phyloP scores from a whole-genome alignment of 2,797 vertebrate species.

The Acomys russatus region DNA sequence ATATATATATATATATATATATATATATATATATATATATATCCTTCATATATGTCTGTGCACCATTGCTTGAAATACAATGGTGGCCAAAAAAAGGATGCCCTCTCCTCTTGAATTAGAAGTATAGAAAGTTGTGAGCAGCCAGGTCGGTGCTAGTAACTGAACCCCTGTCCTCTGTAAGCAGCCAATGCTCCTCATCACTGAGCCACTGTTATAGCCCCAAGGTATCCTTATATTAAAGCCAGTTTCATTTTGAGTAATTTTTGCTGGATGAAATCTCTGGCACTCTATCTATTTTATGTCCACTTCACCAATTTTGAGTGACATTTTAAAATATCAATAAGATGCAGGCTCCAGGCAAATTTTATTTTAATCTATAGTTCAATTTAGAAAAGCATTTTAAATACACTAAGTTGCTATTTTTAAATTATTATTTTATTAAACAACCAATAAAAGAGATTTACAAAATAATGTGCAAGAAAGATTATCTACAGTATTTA shows the following conservation, averaged over 20 bases:
- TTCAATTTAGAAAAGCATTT: conserved; percentile 71
- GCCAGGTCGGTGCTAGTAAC: neutral
- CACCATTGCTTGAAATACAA: neutral
- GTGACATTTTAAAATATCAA: conserved; percentile 88
- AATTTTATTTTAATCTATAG: conserved; percentile 82
- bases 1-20: too few species aligned
- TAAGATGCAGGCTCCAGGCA: conserved; percentile 85
- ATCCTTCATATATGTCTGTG: neutral
- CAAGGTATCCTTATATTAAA: neutral
- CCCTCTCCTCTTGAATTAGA: neutral
- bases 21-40: neutral
- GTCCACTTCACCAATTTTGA: conserved; percentile 80
- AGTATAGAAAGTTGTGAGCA: neutral
- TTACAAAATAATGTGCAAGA: neutral
- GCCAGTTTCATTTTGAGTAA: conserved; percentile 64
- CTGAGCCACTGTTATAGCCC: neutral
- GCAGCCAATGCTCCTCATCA: neutral
- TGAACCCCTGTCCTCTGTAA: neutral
- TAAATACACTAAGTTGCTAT: conserved; percentile 72
- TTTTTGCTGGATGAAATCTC: conserved; percentile 66
- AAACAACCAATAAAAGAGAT: neutral
- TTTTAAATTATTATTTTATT: conserved; percentile 72
- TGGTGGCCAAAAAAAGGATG: neutral
- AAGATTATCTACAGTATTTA: neutral
- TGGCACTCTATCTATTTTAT: conserved; percentile 62